Evolutionary conservation across 2,888 invertebrate species (phyloP).

Genomic region (Tenthredo livida): DNA sequence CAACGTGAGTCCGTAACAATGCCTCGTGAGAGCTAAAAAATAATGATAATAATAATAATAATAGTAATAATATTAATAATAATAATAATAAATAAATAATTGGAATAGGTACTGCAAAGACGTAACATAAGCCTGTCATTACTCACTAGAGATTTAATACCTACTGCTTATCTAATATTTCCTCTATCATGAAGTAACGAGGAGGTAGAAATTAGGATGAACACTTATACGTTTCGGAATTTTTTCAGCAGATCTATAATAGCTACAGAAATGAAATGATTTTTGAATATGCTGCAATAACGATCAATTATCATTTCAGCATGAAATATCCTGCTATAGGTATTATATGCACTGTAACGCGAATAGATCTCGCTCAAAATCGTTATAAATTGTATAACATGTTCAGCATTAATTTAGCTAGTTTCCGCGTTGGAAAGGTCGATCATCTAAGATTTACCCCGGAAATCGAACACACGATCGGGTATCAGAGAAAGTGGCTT

Average conservation of each 20-base stretch:
- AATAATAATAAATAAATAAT: not conserved
- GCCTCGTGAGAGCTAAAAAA: slow-evolving; percentile 18
- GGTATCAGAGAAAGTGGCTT: slow-evolving; percentile 6
- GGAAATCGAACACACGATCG: slow-evolving; percentile 7
- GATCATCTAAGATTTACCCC: not conserved
- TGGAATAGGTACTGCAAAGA: not conserved
- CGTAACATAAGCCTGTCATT: slow-evolving; percentile 24
- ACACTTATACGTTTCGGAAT: not conserved
- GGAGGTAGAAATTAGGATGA: not conserved
- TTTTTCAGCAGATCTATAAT: not conserved
- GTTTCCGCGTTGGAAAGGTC: slow-evolving; percentile 8
- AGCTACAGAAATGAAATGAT: not conserved
- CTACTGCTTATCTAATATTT: slow-evolving; percentile 15
- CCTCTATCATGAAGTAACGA: not conserved
- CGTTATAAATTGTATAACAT: not conserved
- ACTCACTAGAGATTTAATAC: not conserved
- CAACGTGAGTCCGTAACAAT: slow-evolving; percentile 41
- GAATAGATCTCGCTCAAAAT: not conserved
- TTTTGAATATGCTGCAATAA: not conserved
- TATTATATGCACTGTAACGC: not conserved
- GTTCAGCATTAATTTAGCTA: not conserved
- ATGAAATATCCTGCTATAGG: not conserved
- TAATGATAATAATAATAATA: not conserved
- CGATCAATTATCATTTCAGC: not conserved
- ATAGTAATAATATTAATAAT: not conserved